Base-by-base conservation (phyloP, 2,797 vertebrate species). In the Melopsittacus undulatus region DNA sequence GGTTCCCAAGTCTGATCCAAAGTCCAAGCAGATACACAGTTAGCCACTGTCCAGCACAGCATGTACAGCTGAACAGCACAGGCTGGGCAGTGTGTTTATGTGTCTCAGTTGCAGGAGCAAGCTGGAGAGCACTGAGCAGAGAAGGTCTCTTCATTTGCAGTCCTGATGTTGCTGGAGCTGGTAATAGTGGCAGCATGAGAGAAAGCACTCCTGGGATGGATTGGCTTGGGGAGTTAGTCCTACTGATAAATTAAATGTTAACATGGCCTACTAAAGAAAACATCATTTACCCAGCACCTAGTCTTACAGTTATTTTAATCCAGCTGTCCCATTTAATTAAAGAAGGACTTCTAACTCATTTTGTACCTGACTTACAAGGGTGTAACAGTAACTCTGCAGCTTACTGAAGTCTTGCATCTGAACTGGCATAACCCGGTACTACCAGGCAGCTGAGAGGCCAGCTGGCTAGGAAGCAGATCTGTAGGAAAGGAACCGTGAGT, bases 21-120 rank as follows among this genome's bases (percentile, higher is more conserved):
- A 49, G 22, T 46, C 36, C 7, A 27, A 17, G 49, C 32, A 49
- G 46, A 14, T 11, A 10, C n/a, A 7, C 2, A 26, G 19, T 27
- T 0, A 0, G 74, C 36, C 42, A 4, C 42, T 69, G 59, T 18
- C 36, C 21, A 21, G 46, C 4, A 2, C 18, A 14, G 19, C 1
- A 0, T 66, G n/a, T 36, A 59, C 23, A 59, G 54, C 54, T 57
- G 21, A 34, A 23, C 21, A 34, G 56, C 56, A 36, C 56, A 20
- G 43, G 34, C 30, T 3, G 3, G 11, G 34, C 0, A 0, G 8
- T 30, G 36, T 45, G 43, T 27, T 79, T 21, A 5, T 21, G 23
- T 56, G 52, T 43, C 32, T 16, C 46, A 5, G 40, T 2, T 18
- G 34, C 54, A 70, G 52, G 32, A 46, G n/a, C n/a, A 36, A 59